Base-by-base conservation (phyloP, 2,888 invertebrate species). In the Temnothorax rugatulus region DNA sequence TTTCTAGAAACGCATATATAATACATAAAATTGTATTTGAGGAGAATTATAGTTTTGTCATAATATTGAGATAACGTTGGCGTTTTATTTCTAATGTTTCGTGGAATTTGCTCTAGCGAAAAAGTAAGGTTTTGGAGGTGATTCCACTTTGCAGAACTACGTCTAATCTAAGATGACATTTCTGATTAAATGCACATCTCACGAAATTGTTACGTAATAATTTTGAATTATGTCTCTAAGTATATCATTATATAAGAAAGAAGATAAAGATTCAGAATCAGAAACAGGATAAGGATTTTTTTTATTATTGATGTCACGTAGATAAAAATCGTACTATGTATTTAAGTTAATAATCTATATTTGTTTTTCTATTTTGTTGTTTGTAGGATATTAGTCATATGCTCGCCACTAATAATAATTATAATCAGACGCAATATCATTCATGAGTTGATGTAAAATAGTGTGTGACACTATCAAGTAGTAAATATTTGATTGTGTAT, bases 271-370 rank as follows among this genome's bases (percentile, higher is more conserved):
- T 18, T 29, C 7, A 18, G 0, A 54, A 52, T 9, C n/a, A 38
- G 7, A 69, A 69, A 50, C 1, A 54, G 21, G 4, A 54, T 54
- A 38, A 38, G 1, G 9, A 44, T n/a, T 61, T 18, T 41, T 74
- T 59, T 44, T 9, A 44, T 59, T 25, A 29, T 38, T 25, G 29
- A 74, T 13, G 15, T 29, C 21, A n/a, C 29, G 0, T 8, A 29
- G 29, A 29, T 13, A 44, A 13, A 25, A 13, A 74, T 74, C 8
- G n/a, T 29, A 44, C n/a, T n/a, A 2, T 9, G 1, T 54, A 41
- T 41, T 54, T 41, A 57, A 15, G 61, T 47, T 74, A 74, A 61
- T 29, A 74, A 13, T 61, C 52, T 63, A 25, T 29, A 64, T 41
- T 21, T 11, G 18, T 75, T 0, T 75, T 50, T 50, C 18, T 21